Percentiles rank a stretch among this genome's conserved stretches.
Conservation (phyloP, 2,113 vertebrate genomes). For the Pontoporia blainvillei region DNA sequence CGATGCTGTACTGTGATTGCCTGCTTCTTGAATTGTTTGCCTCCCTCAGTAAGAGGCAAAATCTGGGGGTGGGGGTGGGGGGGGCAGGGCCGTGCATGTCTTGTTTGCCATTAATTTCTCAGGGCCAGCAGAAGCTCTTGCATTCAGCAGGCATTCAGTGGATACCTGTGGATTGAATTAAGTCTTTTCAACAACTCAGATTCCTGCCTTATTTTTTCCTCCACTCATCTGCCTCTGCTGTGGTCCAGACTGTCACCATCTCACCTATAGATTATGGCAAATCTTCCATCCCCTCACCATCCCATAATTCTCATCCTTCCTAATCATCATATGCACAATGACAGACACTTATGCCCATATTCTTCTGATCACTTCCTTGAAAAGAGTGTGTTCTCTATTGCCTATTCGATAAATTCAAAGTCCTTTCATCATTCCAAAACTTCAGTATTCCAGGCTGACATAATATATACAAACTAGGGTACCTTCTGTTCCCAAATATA, state of each 20-base stretch:
- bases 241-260: background rate
- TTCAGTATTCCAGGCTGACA: background rate
- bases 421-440: background rate
- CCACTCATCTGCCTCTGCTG: background rate
- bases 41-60: background rate
- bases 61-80: too few species aligned
- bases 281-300: background rate
- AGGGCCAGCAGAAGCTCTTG: background rate
- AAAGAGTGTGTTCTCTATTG: background rate
- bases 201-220: background rate
- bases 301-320: background rate
- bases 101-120: background rate
- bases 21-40: background rate
- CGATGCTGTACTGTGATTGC: rapidly evolving
- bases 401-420: background rate
- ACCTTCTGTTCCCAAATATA: background rate
- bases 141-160: background rate
- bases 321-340: background rate
- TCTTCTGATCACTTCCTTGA: background rate
- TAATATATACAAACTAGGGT: background rate
- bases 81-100: rapidly evolving
- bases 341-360: background rate
- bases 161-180: background rate
- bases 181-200: background rate
- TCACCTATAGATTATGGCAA: background rate